A percentile compares a stretch with the other conserved stretches of the same genome.
Conservation (phyloP, 2,113 vertebrate species). For the Okapia johnstoni region DNA sequence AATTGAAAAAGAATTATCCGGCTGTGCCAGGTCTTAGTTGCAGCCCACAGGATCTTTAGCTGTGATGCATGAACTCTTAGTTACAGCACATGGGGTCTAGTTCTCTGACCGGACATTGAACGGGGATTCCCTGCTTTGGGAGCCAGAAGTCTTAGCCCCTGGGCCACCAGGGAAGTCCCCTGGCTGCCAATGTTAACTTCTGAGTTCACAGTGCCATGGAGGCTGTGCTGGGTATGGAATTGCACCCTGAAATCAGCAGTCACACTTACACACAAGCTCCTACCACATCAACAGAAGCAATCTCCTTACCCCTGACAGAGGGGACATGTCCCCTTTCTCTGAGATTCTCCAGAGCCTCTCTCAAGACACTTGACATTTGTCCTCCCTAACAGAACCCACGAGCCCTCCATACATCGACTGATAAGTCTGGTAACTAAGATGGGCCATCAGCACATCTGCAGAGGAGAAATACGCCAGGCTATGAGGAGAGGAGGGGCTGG, state of each 20-base stretch:
- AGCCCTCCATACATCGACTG: accelerated
- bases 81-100: background rate
- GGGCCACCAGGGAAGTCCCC: background rate
- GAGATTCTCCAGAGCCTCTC: background rate
- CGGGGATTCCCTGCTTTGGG: background rate
- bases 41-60: background rate
- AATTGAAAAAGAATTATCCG: background rate
- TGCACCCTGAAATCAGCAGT: background rate
- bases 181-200: background rate
- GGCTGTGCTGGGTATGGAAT: accelerated
- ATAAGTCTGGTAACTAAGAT: background rate
- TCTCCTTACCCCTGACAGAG: background rate
- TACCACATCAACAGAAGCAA: background rate
- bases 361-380: no score
- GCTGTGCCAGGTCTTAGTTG: background rate
- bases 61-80: background rate
- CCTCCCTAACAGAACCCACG: accelerated
- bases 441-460: background rate
- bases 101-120: background rate
- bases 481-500: accelerated
- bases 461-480: background rate
- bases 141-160: background rate
- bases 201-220: accelerated
- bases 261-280: accelerated
- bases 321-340: background rate